phyloP scores from a whole-genome alignment of 2,113 vertebrate genomes.

The Python bivittatus region DNA sequence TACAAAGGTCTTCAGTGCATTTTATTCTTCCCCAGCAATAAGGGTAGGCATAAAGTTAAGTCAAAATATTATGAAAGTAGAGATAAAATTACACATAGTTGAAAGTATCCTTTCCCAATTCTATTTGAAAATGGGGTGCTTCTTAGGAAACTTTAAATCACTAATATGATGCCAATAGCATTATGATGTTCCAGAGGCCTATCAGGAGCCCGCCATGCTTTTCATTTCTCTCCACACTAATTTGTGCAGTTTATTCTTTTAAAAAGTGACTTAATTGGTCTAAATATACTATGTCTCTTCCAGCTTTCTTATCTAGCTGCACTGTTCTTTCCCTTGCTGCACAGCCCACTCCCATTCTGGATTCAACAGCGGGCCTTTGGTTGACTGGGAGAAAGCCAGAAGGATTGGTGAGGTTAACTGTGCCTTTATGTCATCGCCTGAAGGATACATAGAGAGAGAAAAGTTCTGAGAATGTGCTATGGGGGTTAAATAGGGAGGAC shows the following conservation, averaged over 20 bases:
- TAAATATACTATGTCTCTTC: neutral
- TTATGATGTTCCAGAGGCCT: neutral
- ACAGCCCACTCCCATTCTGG: neutral
- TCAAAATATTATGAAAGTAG: neutral
- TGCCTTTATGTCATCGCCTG: neutral
- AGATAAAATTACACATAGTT: neutral
- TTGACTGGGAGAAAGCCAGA: neutral
- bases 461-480: neutral
- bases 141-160: neutral
- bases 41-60: constrained; percentile 26
- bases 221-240: neutral
- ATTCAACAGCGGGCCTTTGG: neutral
- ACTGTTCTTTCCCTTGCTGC: neutral
- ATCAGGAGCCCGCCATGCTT: neutral
- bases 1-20: constrained; percentile 27
- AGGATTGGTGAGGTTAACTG: neutral
- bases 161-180: neutral
- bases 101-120: neutral
- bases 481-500: neutral
- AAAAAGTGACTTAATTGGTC: neutral
- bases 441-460: neutral
- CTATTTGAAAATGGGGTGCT: neutral
- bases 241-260: neutral
- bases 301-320: neutral
- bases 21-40: constrained; percentile 41